These are phyloP conservation scores for Alosa sapidissima DNA, from an alignment of 2,797 vertebrate species.

Conservation along the genomic window DNA sequence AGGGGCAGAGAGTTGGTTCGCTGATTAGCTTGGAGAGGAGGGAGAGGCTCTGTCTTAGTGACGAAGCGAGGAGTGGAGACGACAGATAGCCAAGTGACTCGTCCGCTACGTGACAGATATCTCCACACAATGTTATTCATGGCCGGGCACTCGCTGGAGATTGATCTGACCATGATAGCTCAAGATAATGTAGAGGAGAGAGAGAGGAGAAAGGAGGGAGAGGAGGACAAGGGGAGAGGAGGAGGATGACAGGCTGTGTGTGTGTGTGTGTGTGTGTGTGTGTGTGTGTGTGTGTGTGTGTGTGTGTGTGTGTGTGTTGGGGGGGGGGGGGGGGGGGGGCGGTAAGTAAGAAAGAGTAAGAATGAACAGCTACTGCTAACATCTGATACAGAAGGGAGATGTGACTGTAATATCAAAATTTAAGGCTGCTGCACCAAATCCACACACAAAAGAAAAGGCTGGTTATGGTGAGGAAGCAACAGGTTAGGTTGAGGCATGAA, in stretches of 20 bases:
- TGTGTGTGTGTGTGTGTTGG: no score
- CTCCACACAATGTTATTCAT: conserved; percentile 59
- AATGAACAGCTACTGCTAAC: no score
- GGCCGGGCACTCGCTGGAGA: conserved; percentile 44
- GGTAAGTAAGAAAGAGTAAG: no score
- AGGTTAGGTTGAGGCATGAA: no score
- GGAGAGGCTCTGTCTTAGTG: conserved; percentile 49
- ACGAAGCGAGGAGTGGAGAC: conserved; percentile 49
- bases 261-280: no score
- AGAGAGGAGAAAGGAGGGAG: conserved; percentile 28
- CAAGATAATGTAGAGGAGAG: conserved; percentile 48
- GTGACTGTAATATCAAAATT: no score
- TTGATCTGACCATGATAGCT: conserved; percentile 39
- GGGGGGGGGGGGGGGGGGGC: no score
- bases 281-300: no score
- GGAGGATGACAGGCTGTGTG: not conserved
- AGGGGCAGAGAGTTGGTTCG: conserved; percentile 39
- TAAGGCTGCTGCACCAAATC: no score
- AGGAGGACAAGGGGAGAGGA: conserved; percentile 7
- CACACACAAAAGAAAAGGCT: no score
- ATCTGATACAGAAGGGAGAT: no score
- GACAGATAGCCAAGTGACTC: conserved; percentile 59
- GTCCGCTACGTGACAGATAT: conserved; percentile 59
- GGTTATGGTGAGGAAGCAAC: no score
- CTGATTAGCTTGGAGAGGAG: conserved; percentile 56